phyloP scores from a whole-genome alignment of 2,888 invertebrate species.

The Arctia plantaginis region DNA sequence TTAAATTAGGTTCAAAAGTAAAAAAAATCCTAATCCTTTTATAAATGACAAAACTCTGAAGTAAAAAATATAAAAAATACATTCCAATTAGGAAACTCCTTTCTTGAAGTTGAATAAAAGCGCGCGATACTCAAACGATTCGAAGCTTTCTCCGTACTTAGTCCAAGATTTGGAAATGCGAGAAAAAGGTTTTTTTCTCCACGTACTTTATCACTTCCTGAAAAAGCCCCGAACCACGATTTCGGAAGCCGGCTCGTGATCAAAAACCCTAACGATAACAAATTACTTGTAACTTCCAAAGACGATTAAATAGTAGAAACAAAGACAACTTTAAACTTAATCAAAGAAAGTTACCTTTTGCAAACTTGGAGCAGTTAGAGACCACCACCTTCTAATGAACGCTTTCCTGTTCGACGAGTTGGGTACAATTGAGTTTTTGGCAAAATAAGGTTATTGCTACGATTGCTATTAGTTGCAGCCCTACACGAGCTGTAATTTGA shows the following conservation, averaged over 20 bases:
- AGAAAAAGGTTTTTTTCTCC: background rate
- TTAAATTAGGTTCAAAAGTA: no score
- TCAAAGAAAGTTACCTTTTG: constrained; percentile 52
- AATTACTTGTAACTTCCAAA: constrained; percentile 3
- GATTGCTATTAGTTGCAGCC: constrained; percentile 25
- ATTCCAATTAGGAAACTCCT: no score
- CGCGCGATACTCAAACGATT: no score
- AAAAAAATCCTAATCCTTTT: no score
- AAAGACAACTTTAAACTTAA: constrained; percentile 56
- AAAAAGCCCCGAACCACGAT: background rate
- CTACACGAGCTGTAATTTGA: background rate
- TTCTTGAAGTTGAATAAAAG: no score
- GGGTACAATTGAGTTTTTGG: constrained; percentile 33
- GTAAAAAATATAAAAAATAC: no score
- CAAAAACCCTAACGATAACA: background rate
- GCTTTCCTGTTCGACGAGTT: constrained; percentile 28
- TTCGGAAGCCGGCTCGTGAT: background rate
- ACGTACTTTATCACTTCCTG: background rate
- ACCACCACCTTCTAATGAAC: constrained; percentile 27
- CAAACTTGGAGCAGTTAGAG: constrained; percentile 34
- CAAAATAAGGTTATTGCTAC: constrained; percentile 28
- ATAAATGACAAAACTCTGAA: no score
- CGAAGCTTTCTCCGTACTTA: background rate
- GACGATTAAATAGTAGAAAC: constrained; percentile 30
- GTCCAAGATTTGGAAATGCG: background rate